A percentile compares a stretch with the other conserved stretches of the same genome.
Conservation (phyloP, 2,113 vertebrate genomes). For the Vireo altiloquus region DNA sequence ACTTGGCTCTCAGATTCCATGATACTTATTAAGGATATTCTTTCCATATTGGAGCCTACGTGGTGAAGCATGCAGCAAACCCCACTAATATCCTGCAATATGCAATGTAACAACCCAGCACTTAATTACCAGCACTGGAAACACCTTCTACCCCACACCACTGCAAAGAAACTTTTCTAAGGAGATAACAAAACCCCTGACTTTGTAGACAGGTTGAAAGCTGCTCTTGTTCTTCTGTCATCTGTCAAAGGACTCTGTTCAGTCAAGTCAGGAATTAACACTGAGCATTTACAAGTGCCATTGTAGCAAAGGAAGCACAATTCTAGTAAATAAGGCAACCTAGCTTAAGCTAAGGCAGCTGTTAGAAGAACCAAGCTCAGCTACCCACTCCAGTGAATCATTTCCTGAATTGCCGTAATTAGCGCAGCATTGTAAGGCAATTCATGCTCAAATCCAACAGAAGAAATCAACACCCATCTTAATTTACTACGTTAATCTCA, state of each 20-base stretch:
- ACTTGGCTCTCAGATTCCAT: neutral
- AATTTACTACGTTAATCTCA: neutral
- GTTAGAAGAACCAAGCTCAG: neutral
- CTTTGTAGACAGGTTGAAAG: neutral
- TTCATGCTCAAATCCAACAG: neutral
- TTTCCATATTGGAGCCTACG: neutral
- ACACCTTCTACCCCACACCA: neutral
- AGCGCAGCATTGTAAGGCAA: neutral
- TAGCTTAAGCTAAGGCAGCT: neutral
- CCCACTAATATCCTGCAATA: neutral
- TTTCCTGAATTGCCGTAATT: neutral
- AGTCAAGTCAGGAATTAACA: neutral
- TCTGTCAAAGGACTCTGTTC: neutral
- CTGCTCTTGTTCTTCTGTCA: neutral
- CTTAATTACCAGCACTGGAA: neutral
- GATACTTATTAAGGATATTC: neutral
- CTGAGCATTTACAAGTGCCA: neutral
- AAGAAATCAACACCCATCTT: neutral
- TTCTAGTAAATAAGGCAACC: constrained; percentile 19
- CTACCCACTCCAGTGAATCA: constrained; percentile 24
- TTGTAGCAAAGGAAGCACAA: neutral
- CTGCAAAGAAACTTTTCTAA: neutral
- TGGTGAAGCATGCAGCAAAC: neutral
- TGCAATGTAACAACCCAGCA: neutral
- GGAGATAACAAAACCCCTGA: neutral